Base-by-base conservation (phyloP, 2,797 vertebrate species). In the Mormyrus proboscirostris region DNA sequence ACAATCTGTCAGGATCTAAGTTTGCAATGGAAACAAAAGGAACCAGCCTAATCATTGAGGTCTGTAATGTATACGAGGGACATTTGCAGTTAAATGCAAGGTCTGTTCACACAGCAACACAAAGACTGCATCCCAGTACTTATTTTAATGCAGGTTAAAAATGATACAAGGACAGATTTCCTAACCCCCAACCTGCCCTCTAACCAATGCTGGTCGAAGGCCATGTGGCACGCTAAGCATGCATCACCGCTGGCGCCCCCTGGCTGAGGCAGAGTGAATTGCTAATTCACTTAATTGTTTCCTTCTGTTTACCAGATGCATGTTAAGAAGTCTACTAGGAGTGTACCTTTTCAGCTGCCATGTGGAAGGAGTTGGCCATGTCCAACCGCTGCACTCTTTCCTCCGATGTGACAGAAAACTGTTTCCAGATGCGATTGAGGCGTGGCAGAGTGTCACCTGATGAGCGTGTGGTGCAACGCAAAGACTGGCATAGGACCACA, bases 371-470 rank as follows among this genome's bases (percentile, higher is more conserved):
- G 92, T 96, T 94, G 87, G 98, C 97, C 88, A 97, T 97, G 93
- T 99, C 98, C 93, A 99, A 92, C 1, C 99, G 93, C 73, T 97
- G 97, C 3, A 98, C 97, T 62, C 98, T 94, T 94, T 99, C 98
- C 85, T 99, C 98, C 0, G 96, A 96, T 2, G 97, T 97, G 93
- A 99, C 93, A 6, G 96, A 97, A 92, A 99, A 99, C 94, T 99
- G 99, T 90, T 99, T 99, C 99, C 99, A 99, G 29, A 98, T 97
- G 85, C 98, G 96, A 94, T 99, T 99, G 91, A 99, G 95, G 6
- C 98, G 96, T 3, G 99, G 99, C 91, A 99, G 96, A 0, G 98
- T 99, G 92, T 99, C 99, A 16, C 99, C 99, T 0, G 98, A 99
- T 1, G 98, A 99, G 50, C 98, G 96, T 0, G 98, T 99, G 29